Evolutionary conservation across 2,888 invertebrate genomes (phyloP).

Genomic region (Archips crataeganus): DNA sequence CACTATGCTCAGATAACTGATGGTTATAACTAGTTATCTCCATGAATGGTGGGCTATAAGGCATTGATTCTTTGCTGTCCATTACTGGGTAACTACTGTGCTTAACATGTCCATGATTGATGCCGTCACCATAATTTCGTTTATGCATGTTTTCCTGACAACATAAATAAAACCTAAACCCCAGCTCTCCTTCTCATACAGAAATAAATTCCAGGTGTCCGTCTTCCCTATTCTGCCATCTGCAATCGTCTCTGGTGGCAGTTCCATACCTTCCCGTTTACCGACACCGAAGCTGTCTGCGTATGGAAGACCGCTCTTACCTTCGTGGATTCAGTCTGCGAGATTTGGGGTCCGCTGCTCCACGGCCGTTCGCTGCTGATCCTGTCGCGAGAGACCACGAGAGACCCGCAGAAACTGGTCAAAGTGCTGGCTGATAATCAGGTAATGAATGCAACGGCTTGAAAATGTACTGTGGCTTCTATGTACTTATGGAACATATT

Average conservation of each 20-base stretch:
- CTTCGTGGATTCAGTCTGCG: constrained; percentile 95
- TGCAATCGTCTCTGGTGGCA: constrained; percentile 96
- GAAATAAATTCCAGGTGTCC: constrained; percentile 87
- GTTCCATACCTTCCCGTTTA: constrained; percentile 92
- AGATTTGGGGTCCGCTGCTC: constrained; percentile 94
- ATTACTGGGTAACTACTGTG: too few species aligned
- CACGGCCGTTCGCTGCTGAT: constrained; percentile 90
- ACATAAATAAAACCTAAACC: not conserved
- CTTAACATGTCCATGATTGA: too few species aligned
- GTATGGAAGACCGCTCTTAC: constrained; percentile 96
- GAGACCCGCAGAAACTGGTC: constrained; percentile 92
- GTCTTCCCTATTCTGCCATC: constrained; percentile 91
- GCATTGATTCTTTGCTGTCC: too few species aligned
- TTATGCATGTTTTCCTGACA: too few species aligned
- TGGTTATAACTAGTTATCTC: too few species aligned
- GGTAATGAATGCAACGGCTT: constrained; percentile 65
- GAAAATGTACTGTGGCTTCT: too few species aligned
- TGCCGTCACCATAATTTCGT: too few species aligned
- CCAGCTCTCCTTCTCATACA: not conserved
- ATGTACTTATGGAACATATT: too few species aligned
- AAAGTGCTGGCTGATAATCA: constrained; percentile 89
- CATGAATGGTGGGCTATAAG: too few species aligned
- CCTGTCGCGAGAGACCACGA: constrained; percentile 90
- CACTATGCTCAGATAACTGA: too few species aligned
- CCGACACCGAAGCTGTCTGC: constrained; percentile 88